A percentile compares a stretch with the other conserved stretches of the same genome.
These are phyloP conservation scores for Syndactyla subalaris DNA, from an alignment of 2,797 vertebrate genomes.

Conservation along the genomic window DNA sequence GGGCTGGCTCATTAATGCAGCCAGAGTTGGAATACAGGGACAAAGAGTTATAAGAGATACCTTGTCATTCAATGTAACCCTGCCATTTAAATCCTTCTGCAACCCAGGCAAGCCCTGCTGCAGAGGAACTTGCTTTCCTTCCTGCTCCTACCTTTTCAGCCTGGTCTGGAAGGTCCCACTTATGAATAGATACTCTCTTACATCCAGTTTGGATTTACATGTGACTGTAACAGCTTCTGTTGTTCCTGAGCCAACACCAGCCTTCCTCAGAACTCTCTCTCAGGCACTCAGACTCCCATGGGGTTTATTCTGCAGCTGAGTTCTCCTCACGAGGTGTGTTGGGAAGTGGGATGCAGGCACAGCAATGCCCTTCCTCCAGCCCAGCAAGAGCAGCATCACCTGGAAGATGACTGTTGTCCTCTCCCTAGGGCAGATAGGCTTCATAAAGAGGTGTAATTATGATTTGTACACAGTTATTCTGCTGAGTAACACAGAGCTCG, in stretches of 20 bases:
- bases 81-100: background rate
- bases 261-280: background rate
- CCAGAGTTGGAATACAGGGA: background rate
- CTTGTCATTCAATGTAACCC: background rate
- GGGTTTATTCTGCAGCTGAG: rapidly evolving
- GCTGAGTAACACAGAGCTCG: background rate
- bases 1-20: background rate
- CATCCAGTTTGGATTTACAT: background rate
- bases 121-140: background rate
- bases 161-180: background rate
- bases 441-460: background rate
- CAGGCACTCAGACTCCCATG: rapidly evolving
- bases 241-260: background rate
- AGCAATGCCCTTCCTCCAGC: background rate
- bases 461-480: background rate
- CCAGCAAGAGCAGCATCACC: background rate
- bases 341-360: background rate
- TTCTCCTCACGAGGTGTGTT: rapidly evolving
- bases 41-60: background rate
- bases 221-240: background rate
- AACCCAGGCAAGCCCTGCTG: background rate
- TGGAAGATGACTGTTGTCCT: background rate
- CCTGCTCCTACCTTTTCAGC: background rate
- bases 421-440: background rate
- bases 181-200: background rate